Base-by-base conservation (phyloP, 1,140 invertebrate species). In the Conopomorpha cramerella region DNA sequence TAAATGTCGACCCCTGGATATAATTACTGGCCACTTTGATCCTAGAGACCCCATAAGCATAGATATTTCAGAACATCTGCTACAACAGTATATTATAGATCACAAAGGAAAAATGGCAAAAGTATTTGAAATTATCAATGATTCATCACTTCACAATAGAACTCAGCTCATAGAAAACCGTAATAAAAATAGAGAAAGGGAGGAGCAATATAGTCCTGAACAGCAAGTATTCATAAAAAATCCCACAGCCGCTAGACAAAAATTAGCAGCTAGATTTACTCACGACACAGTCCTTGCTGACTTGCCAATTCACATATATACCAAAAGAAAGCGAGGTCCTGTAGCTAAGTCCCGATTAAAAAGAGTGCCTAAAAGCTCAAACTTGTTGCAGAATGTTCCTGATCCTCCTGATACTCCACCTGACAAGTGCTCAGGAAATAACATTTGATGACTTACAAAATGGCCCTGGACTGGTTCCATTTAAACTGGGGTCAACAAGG, bases 341-440 rank as follows among this genome's bases (percentile, higher is more conserved):
- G 11, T 33, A 7, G 31, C 31, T 7, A 33, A 33, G 12, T 17
- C 31, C 2, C 3, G 31, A 11, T 13, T 33, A 2, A 33, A 33
- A 33, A 16, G 31, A 12, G 17, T 19, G 2, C 15, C n/a, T n/a
- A n/a, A n/a, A n/a, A n/a, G n/a, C n/a, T n/a, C n/a, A n/a, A n/a
- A n/a, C n/a, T 36, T 36, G 34, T 36, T 36, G 10, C 34, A 36
- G 34, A 16, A 15, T 27, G 4, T 26, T 36, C 7, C 23, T 36
- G 13, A 15, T 27, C 10, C 34, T 36, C 7, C 23, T 36, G 13
- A 12, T 25, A 19, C 17, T 8, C 6, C 17, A n/a, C 6, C 4
- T 36, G 25, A 18, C 25, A 15, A 7, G 3, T 4, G 17, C 23
- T 7, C 23, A 27, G 1, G 23, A 36, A 17, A 27, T 36, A 27